A percentile compares a stretch with the other conserved stretches of the same genome.
Evolutionary conservation across 1,140 invertebrate species (phyloP).

Genomic region (Sycobia sp.): DNA sequence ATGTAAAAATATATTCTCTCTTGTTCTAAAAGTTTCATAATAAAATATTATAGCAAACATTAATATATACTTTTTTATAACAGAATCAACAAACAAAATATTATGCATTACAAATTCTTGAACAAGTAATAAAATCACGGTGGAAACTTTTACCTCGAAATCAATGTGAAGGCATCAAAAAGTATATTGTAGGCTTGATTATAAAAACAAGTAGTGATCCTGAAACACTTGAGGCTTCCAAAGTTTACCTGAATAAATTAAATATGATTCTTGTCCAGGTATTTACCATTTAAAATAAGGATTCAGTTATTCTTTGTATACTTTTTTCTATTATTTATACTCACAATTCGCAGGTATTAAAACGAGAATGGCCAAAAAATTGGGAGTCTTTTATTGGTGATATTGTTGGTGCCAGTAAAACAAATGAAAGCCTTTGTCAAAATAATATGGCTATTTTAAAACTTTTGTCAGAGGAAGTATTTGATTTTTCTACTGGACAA

Average conservation of each 20-base stretch:
- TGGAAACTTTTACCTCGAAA: constrained; percentile 98
- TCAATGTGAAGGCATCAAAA: constrained; percentile 99
- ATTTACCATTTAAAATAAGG: too few species aligned
- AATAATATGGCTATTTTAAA: constrained; percentile 99
- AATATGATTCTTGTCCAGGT: constrained; percentile 98
- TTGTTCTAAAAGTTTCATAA: neutral
- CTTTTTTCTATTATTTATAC: neutral
- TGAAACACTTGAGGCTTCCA: constrained; percentile 86
- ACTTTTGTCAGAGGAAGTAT: constrained; percentile 97
- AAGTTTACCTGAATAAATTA: constrained; percentile 97
- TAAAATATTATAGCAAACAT: neutral
- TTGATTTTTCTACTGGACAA: constrained; percentile 97
- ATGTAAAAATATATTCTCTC: too few species aligned
- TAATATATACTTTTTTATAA: constrained; percentile 14
- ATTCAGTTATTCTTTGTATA: constrained; percentile 4
- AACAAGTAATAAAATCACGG: constrained; percentile 98
- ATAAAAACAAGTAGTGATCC: constrained; percentile 97
- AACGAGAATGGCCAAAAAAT: constrained; percentile 99
- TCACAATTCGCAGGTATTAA: constrained; percentile 79
- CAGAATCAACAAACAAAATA: constrained; percentile 98
- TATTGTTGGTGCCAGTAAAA: constrained; percentile 98
- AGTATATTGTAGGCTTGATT: constrained; percentile 97
- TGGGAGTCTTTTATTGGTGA: constrained; percentile 99
- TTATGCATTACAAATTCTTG: constrained; percentile 98
- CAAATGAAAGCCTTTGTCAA: constrained; percentile 97